A percentile compares a stretch with the other conserved stretches of the same genome.
These are phyloP conservation scores for Gyrodactylus salaris DNA, from an alignment of 1,140 invertebrate species.

Conservation along the genomic window DNA sequence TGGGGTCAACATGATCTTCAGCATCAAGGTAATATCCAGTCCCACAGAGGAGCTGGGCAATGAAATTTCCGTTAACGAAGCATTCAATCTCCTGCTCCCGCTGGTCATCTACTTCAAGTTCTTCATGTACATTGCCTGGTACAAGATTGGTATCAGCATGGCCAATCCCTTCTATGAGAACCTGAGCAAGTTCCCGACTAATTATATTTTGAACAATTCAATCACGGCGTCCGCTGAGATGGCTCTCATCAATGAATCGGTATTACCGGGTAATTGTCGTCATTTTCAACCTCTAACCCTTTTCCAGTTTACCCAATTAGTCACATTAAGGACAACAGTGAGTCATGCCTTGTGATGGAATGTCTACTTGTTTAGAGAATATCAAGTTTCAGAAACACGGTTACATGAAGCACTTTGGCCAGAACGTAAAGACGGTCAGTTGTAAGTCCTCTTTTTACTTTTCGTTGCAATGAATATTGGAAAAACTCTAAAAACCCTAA, in stretches of 20 bases:
- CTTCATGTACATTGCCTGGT: background rate
- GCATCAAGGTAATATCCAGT: background rate
- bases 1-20: background rate
- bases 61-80: background rate
- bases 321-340: too few species aligned
- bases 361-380: too few species aligned
- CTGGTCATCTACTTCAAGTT: background rate
- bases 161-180: background rate
- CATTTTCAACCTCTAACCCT: background rate
- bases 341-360: too few species aligned
- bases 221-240: background rate
- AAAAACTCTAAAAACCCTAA: too few species aligned
- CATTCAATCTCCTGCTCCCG: background rate
- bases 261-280: background rate
- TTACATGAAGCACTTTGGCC: background rate
- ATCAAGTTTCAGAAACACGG: background rate
- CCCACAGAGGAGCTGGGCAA: background rate
- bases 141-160: background rate
- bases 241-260: background rate
- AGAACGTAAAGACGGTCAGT: background rate
- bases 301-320: too few species aligned
- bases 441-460: too few species aligned
- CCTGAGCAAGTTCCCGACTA: background rate
- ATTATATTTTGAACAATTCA: background rate
- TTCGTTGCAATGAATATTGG: too few species aligned